Conservation (phyloP, 2,888 invertebrate species). For the Crepidodera aurea region DNA sequence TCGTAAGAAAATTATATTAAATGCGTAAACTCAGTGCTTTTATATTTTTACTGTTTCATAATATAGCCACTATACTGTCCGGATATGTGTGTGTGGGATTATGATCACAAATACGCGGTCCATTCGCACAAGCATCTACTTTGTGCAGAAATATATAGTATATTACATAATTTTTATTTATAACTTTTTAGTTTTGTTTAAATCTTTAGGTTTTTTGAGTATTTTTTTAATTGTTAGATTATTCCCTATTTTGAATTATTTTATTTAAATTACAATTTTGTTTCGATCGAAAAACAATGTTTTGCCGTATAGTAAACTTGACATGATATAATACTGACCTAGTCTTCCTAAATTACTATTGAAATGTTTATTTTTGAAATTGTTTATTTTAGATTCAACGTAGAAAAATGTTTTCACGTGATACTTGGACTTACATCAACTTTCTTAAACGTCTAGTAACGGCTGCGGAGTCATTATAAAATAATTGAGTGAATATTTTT, state of each 20-base stretch:
- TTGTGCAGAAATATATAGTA: background rate
- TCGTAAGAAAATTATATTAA: background rate
- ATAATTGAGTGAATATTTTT: constrained; percentile 7
- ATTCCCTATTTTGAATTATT: no score
- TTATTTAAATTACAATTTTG: no score
- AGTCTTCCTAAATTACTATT: constrained; percentile 6
- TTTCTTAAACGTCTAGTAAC: background rate
- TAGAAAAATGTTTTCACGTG: constrained; percentile 9
- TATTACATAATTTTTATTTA: background rate
- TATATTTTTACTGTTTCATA: no score
- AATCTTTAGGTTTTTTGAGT: no score
- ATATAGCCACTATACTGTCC: no score
- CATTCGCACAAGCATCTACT: no score
- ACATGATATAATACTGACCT: constrained; percentile 13
- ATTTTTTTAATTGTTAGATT: no score
- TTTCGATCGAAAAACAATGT: no score
- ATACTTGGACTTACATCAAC: constrained; percentile 12
- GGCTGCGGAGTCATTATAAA: background rate
- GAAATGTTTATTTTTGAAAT: constrained; percentile 1
- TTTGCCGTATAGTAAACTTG: constrained; percentile 10
- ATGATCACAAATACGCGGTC: no score
- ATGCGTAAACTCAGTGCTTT: no score
- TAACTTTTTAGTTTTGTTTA: background rate
- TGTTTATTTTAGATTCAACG: background rate
- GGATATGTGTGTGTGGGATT: no score